Percentiles rank a stretch among this genome's conserved stretches.
Evolutionary conservation across 1,140 invertebrate species (phyloP).

Genomic region (Ceratosolen solmsi): DNA sequence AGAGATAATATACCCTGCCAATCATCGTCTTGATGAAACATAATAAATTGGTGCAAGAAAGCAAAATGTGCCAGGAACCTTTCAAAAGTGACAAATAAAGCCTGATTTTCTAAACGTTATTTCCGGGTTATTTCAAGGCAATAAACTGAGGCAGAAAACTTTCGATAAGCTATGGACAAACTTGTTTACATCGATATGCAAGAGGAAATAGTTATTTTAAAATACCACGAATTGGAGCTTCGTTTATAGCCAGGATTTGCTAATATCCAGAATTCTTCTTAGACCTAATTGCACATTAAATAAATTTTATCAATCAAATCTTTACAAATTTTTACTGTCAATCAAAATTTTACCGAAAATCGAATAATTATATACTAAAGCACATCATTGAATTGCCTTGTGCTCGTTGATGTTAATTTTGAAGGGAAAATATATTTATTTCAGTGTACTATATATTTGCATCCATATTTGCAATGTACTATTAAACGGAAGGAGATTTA

Average conservation of each 20-base stretch:
- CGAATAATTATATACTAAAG: too few relatives aligned
- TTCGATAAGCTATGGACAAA: background rate
- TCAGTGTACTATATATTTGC: too few relatives aligned
- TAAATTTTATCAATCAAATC: too few relatives aligned
- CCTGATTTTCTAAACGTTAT: background rate
- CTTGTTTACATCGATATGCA: background rate
- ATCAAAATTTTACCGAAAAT: too few relatives aligned
- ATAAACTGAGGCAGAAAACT: background rate
- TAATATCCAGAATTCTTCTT: background rate
- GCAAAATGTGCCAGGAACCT: background rate
- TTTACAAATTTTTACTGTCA: too few relatives aligned
- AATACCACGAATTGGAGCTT: background rate
- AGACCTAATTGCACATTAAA: background rate
- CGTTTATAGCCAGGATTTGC: background rate
- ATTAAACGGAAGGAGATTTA: too few relatives aligned
- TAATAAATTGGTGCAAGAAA: background rate
- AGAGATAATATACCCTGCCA: background rate
- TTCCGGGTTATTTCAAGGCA: background rate
- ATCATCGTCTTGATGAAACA: background rate
- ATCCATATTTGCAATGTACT: too few relatives aligned
- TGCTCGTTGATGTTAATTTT: too few relatives aligned
- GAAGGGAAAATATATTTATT: too few relatives aligned
- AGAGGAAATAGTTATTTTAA: background rate
- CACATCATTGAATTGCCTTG: too few relatives aligned
- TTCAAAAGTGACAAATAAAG: background rate